Evolutionary conservation across 2,797 vertebrate species (phyloP).

Genomic region (Esox masquinongy): DNA sequence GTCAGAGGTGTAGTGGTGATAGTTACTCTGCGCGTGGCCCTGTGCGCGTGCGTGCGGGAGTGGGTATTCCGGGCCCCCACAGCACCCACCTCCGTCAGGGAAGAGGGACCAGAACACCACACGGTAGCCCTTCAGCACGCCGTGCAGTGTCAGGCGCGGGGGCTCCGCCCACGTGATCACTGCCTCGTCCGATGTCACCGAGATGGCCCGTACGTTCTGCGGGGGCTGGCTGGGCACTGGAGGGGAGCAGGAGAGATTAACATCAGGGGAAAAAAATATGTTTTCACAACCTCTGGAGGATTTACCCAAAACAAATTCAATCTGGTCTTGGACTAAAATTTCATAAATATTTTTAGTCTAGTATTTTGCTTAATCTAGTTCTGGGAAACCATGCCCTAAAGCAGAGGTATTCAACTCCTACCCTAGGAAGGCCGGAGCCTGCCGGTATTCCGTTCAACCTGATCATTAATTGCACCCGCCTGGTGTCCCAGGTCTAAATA

Average conservation of each 20-base stretch:
- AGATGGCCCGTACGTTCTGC: slow-evolving; percentile 92
- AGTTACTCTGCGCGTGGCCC: slow-evolving; percentile 76
- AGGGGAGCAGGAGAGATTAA: slow-evolving; percentile 7
- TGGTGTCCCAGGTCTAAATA: too few species aligned
- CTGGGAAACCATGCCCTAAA: too few species aligned
- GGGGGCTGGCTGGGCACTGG: slow-evolving; percentile 97
- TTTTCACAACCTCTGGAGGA: too few species aligned
- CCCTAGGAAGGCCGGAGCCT: too few species aligned
- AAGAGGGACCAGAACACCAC: slow-evolving; percentile 98
- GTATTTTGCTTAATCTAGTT: too few species aligned
- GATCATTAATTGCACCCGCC: too few species aligned
- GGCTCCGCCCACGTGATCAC: slow-evolving; percentile 97
- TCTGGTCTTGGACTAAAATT: too few species aligned
- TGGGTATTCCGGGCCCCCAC: slow-evolving; percentile 60
- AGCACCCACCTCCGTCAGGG: slow-evolving; percentile 91
- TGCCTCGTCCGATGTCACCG: slow-evolving; percentile 94
- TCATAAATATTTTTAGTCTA: too few species aligned
- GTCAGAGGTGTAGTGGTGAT: slow-evolving; percentile 73
- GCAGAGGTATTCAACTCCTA: too few species aligned
- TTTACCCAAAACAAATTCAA: not conserved
- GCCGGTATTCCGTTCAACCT: too few species aligned
- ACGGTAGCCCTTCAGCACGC: slow-evolving; percentile 95
- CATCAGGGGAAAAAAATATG: slow-evolving; percentile 65
- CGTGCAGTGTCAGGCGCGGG: slow-evolving; percentile 93
- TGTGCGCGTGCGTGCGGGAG: slow-evolving; percentile 51